Evolutionary conservation across 2,113 vertebrate species (phyloP), one percentile per base, ranked within the genome.

Genomic region (Cyanoderma ruficeps): DNA sequence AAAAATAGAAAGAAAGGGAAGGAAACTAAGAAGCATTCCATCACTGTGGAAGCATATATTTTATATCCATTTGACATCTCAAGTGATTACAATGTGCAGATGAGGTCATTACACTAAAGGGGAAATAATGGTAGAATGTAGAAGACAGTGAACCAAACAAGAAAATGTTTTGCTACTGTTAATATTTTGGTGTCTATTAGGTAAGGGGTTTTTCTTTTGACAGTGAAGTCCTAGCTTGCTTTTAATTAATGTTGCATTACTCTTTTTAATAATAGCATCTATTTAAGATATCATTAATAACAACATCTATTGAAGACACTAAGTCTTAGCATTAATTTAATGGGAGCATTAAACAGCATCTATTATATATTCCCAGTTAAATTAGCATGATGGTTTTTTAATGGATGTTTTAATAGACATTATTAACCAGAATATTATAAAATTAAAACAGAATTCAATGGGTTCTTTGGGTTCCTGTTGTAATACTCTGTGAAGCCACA

Each of bases 321-420:
- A 97, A 95, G 84, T 94, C 68, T 96, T 79, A 95, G 83, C 55
- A 93, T 96, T 97, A 96, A 97, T 95, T 97, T 97, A 97, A 92
- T 96, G 84, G 95, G 97, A 96, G 85, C 57, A 87, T 94, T 97
- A 95, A 98, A 81, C 18, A 18, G 53, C 81, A 97, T 93, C 90
- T 97, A 92, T 96, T 97, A 96, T 59, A 96, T 91, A 89, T 96
- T 97, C 71, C 84, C 82, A 96, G 86, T 97, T 97, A 98, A 98
- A 97, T 98, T 96, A 97, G 72, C 91, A 91, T 94, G 94, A 98
- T 97, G 88, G 72, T 95, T 95, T 72, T 97, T 98, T 97, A 98
- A 98, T 98, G 95, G 95, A 91, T 94, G 57, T 95, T 97, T 97
- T 97, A 97, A 97, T 97, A 97, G 97, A 97, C 92, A 96, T 94